Evolutionary conservation across 2,888 invertebrate genomes (phyloP).

Genomic region (Rhagium mordax): DNA sequence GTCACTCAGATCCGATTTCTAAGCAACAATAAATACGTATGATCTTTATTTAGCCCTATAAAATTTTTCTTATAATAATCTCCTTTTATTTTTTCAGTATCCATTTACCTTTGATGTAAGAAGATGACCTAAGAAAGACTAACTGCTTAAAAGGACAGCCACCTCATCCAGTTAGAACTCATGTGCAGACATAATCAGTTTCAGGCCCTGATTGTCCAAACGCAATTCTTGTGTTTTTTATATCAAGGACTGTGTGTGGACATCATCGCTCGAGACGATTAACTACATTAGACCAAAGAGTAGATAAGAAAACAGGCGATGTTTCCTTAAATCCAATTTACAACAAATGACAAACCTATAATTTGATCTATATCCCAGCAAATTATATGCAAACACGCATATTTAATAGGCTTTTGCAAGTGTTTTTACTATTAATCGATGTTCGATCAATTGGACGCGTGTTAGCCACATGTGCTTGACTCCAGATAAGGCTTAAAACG

Average conservation of each 20-base stretch:
- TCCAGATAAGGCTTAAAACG: too few relatives aligned
- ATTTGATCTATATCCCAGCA: too few relatives aligned
- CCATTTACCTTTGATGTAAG: neutral
- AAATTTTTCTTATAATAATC: neutral
- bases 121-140: neutral
- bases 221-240: conserved; percentile 76
- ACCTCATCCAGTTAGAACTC: neutral
- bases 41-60: neutral
- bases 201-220: conserved; percentile 79
- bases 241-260: conserved; percentile 77
- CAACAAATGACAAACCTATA: too few relatives aligned
- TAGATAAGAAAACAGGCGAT: too few relatives aligned
- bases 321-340: too few relatives aligned
- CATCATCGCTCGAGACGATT: conserved; percentile 74
- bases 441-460: too few relatives aligned
- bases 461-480: too few relatives aligned
- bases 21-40: too few relatives aligned
- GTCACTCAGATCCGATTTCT: too few relatives aligned
- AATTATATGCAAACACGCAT: too few relatives aligned
- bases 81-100: neutral
- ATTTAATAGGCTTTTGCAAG: too few relatives aligned
- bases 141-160: neutral
- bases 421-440: too few relatives aligned
- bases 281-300: conserved; percentile 40
- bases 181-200: conserved; percentile 60